These are phyloP conservation scores for Uloborus diversus DNA, from an alignment of 1,140 invertebrate species.

Conservation along the genomic window DNA sequence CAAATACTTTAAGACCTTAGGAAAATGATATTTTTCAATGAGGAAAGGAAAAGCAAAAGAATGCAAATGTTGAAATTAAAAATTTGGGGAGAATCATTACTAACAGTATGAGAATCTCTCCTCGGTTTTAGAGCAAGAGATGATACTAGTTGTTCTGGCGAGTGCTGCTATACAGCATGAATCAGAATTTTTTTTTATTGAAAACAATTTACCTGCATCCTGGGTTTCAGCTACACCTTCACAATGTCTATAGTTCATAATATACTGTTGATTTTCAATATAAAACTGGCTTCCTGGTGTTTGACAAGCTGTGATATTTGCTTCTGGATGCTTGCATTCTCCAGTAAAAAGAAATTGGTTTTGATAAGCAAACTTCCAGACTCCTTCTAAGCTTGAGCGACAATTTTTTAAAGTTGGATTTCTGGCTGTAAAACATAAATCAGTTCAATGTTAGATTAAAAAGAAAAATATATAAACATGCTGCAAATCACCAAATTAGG, in stretches of 20 bases:
- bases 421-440: conserved; percentile 70
- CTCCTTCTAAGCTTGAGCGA: conserved; percentile 89
- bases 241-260: conserved; percentile 92
- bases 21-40: no score
- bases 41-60: no score
- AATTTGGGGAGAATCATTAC: no score
- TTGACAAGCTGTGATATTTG: conserved; percentile 92
- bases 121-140: no score
- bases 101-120: no score
- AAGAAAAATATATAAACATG: no score
- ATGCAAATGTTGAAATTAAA: no score
- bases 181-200: no score
- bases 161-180: no score
- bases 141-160: no score
- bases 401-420: conserved; percentile 92
- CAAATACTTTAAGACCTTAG: no score
- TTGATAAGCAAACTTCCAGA: conserved; percentile 95
- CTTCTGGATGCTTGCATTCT: conserved; percentile 86
- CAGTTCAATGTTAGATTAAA: neutral
- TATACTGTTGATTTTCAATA: conserved; percentile 96
- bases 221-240: conserved; percentile 84
- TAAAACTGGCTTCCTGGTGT: conserved; percentile 94
- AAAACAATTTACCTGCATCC: conserved; percentile 75
- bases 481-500: no score
- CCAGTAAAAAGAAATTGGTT: conserved; percentile 88